Evolutionary conservation across 37 sponge, comb jelly and placozoan species (phyloP).

Genomic region (Dysidea cf. avara): DNA sequence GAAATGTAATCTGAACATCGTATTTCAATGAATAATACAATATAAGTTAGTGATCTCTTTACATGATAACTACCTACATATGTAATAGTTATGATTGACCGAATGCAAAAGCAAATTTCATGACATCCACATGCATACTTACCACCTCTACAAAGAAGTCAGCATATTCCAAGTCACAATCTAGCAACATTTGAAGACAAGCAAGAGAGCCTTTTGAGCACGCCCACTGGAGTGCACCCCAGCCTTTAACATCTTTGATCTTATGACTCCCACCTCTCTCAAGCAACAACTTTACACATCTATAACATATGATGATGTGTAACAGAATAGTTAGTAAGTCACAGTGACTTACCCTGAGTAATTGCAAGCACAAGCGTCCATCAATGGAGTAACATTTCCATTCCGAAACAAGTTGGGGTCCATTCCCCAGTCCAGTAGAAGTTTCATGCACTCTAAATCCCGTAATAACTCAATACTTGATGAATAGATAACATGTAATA

Average conservation of each 20-base stretch:
- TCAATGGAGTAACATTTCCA: too few relatives aligned
- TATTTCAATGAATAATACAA: not conserved
- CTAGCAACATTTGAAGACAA: constrained; percentile 16
- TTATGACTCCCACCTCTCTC: not conserved
- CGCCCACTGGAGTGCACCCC: constrained; percentile 39
- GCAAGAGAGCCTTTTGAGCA: constrained; percentile 15
- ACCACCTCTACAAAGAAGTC: constrained; percentile 15
- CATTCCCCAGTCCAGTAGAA: too few relatives aligned
- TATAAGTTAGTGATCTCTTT: not conserved
- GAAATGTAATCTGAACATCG: too few relatives aligned
- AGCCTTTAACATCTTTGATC: constrained; percentile 21
- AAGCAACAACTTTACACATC: constrained; percentile 27
- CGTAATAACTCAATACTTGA: too few relatives aligned
- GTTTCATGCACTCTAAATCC: too few relatives aligned
- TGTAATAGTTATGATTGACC: too few relatives aligned
- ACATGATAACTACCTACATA: not conserved
- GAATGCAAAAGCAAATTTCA: too few relatives aligned
- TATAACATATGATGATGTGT: not conserved
- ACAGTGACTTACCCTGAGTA: too few relatives aligned
- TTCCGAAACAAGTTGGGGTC: too few relatives aligned
- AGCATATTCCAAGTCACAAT: not conserved
- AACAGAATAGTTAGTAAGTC: not conserved
- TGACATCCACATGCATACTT: too few relatives aligned
- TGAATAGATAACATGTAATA: too few relatives aligned
- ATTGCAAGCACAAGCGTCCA: too few relatives aligned